Conservation (phyloP, 2,888 invertebrate species). For the Flexamia atlantica region DNA sequence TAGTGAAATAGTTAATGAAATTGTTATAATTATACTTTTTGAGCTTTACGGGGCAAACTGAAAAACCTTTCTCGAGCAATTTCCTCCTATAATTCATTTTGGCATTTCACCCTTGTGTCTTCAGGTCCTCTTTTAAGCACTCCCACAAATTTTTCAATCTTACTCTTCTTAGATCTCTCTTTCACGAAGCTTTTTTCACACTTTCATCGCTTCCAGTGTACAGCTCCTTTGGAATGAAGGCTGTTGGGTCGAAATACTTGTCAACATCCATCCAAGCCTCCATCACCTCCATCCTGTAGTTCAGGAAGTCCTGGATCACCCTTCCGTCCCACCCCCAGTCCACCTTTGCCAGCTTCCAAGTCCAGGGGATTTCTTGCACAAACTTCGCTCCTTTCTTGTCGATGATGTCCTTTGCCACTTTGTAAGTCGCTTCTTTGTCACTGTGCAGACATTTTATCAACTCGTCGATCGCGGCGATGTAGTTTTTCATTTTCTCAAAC, state of each 20-base stretch:
- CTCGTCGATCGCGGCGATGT: slow-evolving; percentile 16
- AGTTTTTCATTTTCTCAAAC: slow-evolving; percentile 1
- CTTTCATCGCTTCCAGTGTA: slow-evolving; percentile 26
- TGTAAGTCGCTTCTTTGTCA: slow-evolving; percentile 6
- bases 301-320: slow-evolving; percentile 19
- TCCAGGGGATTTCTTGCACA: slow-evolving; percentile 24
- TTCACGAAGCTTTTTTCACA: background rate
- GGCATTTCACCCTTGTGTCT: no score
- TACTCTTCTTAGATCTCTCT: no score
- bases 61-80: no score
- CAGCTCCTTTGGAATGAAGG: slow-evolving; percentile 16
- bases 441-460: slow-evolving; percentile 11
- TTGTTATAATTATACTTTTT: no score
- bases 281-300: background rate
- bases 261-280: slow-evolving; percentile 43
- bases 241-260: slow-evolving; percentile 24
- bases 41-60: no score
- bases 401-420: slow-evolving; percentile 12
- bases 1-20: no score
- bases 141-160: no score
- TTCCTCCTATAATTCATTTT: no score
- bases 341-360: background rate
- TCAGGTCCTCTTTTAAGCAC: no score
- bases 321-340: slow-evolving; percentile 21
- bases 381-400: slow-evolving; percentile 32